Percentiles rank a stretch among this genome's conserved stretches.
Evolutionary conservation across 1,140 invertebrate genomes (phyloP).

Genomic region (Drosophila cardini): DNA sequence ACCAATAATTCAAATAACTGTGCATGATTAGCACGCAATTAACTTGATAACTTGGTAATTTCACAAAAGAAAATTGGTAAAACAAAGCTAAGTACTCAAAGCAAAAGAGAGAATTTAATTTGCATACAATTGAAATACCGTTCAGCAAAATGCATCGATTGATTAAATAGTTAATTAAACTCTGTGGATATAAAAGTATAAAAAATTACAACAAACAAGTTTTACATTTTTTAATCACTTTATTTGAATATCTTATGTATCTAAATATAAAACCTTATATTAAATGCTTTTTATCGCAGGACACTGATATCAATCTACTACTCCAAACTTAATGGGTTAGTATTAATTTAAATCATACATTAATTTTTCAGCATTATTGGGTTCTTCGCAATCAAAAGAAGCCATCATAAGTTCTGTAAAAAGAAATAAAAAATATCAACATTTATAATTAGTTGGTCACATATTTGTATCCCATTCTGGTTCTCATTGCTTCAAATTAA

Average conservation of each 20-base stretch:
- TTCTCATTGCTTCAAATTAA: too few species aligned
- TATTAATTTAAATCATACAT: constrained; percentile 78
- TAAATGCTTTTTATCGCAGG: constrained; percentile 11
- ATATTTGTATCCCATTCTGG: too few species aligned
- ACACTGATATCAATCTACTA: constrained; percentile 9
- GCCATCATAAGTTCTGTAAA: constrained; percentile 82
- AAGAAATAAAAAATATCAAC: too few species aligned
- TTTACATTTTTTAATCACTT: constrained; percentile 2
- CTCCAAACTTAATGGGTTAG: neutral
- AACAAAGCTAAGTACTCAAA: neutral
- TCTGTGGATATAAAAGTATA: neutral
- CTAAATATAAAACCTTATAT: constrained; percentile 12
- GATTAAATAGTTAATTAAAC: neutral
- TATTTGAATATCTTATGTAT: constrained; percentile 11
- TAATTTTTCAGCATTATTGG: constrained; percentile 78
- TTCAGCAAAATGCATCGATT: neutral
- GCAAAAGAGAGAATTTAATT: neutral
- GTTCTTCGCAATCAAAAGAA: constrained; percentile 81
- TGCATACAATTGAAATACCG: neutral
- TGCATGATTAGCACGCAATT: neutral
- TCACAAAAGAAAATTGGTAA: neutral
- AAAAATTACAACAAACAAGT: neutral
- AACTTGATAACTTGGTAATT: neutral
- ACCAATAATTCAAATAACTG: too few species aligned
- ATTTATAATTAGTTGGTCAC: too few species aligned